A percentile compares a stretch with the other conserved stretches of the same genome.
phyloP scores from a whole-genome alignment of 2,113 vertebrate species.

The Ranitomeya variabilis region DNA sequence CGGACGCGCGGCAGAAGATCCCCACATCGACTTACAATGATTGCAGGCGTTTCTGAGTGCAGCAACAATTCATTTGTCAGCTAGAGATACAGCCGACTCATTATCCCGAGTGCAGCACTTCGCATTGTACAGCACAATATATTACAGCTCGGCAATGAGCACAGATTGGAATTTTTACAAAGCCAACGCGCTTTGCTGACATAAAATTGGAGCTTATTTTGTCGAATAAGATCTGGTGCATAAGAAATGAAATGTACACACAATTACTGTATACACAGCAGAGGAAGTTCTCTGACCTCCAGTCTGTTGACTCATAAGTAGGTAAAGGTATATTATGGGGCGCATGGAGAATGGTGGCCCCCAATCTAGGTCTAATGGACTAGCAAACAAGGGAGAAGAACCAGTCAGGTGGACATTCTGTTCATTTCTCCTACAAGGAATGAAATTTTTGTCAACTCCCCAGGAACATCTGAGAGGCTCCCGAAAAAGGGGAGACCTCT shows the following conservation, averaged over 20 bases:
- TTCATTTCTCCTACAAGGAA: too few relatives aligned
- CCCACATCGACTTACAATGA: constrained; percentile 16
- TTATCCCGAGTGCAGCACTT: constrained; percentile 16
- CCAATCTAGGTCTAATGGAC: neutral
- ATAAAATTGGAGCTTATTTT: neutral
- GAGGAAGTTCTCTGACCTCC: neutral
- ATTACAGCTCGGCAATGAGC: neutral
- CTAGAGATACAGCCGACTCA: neutral
- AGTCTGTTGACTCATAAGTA: neutral
- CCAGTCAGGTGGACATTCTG: too few relatives aligned
- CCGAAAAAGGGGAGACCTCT: too few relatives aligned
- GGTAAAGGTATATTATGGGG: neutral
- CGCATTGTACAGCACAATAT: constrained; percentile 8
- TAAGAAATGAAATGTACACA: too few relatives aligned
- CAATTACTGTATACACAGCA: neutral
- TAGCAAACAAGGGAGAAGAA: too few relatives aligned
- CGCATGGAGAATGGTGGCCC: neutral
- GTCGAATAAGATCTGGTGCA: neutral
- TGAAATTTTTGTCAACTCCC: too few relatives aligned
- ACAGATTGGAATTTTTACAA: neutral
- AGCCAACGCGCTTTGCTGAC: neutral
- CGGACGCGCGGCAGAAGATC: neutral
- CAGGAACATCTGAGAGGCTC: too few relatives aligned
- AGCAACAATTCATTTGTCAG: constrained; percentile 21
- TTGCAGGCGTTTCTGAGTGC: neutral